Evolutionary conservation across 1,140 invertebrate species (phyloP), one percentile per base, ranked within the genome.

Genomic region (Monochamus saltuarius): DNA sequence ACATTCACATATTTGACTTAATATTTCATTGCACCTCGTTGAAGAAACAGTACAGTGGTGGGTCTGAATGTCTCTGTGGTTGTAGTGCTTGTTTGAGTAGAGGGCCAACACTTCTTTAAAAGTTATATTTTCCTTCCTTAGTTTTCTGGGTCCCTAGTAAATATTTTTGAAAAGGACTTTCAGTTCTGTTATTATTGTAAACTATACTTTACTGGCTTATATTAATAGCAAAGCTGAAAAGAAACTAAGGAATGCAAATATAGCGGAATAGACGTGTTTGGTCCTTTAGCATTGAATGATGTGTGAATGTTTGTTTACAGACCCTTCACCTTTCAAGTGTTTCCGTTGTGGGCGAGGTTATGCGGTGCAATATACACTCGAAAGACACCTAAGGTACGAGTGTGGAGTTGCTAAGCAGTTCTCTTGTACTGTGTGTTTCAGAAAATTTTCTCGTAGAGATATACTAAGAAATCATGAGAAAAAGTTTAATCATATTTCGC

Each of bases 271-370:
- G 22, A 29, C 22, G 22, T 29, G 22, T 29, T 29, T 29, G 22
- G 22, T 29, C 22, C 22, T 29, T 29, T 29, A 29, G 22, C 22
- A 29, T 29, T 29, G 22, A 29, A 29, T 29, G 17, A 37, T 38
- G 46, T 38, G 40, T 57, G 53, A 50, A 58, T 62, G 62, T 57
- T 62, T 67, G 62, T 62, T 68, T 71, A 53, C 69, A 71, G 70
- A 64, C 56, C 47, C 62, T 13, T 65, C 47, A 67, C 73, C 66
- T 14, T 64, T 70, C 71, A 70, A 67, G 62, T 74, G 75, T 64
- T 71, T 69, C 61, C 75, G 75, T 52, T 80, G 80, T 58, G 75
- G 77, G 53, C 73, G 79, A 47, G 64, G 55, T 59, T 82, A 81
- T 67, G 72, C 71, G 43, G 73, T 79, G 49, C 68, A 69, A 42